Evolutionary conservation across 1,140 invertebrate genomes (phyloP), one percentile per base, ranked within the genome.

Genomic region (Meloidogyne floridensis): DNA sequence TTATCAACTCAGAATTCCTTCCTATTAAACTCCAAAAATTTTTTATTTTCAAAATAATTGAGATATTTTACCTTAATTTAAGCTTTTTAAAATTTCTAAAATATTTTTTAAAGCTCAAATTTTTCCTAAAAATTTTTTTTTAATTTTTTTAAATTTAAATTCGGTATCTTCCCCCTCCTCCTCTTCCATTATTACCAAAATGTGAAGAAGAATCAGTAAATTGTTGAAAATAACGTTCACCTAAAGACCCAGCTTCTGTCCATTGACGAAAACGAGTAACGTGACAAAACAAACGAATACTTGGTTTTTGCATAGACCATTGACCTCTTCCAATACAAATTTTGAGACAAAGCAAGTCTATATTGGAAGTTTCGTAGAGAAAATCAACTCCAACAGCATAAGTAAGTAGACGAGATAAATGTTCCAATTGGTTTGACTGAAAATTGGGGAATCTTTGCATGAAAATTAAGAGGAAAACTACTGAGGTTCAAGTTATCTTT

Each of bases 211-310:
- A 75, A 42, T 80, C 83, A 56, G 65, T 87, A 75, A 88, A 88
- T 56, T 88, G 87, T 75, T 88, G 87, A 43, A 89, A 81, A 79
- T 88, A 88, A 47, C 84, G 81, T 56, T 90, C 88, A 10, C 88
- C 88, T 8, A 88, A 79, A 5, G 77, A 82, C 56, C 85, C 80
- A 6, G 88, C 88, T 76, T 88, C 87, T 20, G 84, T 84, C 87
- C 87, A 88, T 77, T 90, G 87, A 15, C 87, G 86, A 73, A 88
- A 88, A 32, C 85, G 81, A 47, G 88, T 88, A 9, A 88, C 88
- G 73, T 88, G 87, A 11, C 88, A 79, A 75, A 88, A 88, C 11
- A 88, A 32, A 42, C 87, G 87, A 43, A 87, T 85, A 75, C 89
- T 83, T 53, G 80, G 89, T 56, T 88, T 87, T 59, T 85, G 88